Conservation (phyloP, 2,888 invertebrate genomes). For the Cinara cedri region DNA sequence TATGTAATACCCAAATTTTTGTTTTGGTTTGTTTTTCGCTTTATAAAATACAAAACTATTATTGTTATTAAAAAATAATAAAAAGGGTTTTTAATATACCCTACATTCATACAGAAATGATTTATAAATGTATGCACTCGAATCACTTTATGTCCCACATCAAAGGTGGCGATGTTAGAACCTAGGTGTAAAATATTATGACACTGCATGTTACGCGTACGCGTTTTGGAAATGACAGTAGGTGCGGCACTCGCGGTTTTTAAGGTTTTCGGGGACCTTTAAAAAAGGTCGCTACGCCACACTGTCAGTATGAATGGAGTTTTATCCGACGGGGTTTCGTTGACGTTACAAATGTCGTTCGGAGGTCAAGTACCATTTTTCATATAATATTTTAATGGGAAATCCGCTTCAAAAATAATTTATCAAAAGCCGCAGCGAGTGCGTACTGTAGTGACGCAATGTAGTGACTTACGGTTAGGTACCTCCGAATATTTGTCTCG, state of each 20-base stretch:
- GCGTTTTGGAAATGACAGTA: neutral
- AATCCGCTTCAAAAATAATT: conserved; percentile 30
- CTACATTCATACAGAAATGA: too few relatives aligned
- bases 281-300: neutral
- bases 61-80: too few relatives aligned
- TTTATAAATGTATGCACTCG: too few relatives aligned
- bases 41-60: too few relatives aligned
- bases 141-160: too few relatives aligned
- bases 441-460: too few relatives aligned
- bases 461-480: neutral
- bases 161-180: too few relatives aligned
- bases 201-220: neutral
- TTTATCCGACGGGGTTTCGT: conserved; percentile 19
- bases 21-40: too few relatives aligned
- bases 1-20: too few relatives aligned
- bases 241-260: too few relatives aligned
- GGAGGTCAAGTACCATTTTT: conserved; percentile 42
- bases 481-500: conserved; percentile 9
- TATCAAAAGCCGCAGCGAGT: neutral
- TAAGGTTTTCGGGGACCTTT: neutral
- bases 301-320: neutral
- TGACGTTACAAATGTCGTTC: conserved; percentile 26
- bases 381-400: conserved; percentile 27
- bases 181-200: neutral
- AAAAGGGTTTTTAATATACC: too few relatives aligned